Evolutionary conservation across 2,797 vertebrate species (phyloP), one percentile per base, ranked within the genome.

Genomic region (Xenops minutus): DNA sequence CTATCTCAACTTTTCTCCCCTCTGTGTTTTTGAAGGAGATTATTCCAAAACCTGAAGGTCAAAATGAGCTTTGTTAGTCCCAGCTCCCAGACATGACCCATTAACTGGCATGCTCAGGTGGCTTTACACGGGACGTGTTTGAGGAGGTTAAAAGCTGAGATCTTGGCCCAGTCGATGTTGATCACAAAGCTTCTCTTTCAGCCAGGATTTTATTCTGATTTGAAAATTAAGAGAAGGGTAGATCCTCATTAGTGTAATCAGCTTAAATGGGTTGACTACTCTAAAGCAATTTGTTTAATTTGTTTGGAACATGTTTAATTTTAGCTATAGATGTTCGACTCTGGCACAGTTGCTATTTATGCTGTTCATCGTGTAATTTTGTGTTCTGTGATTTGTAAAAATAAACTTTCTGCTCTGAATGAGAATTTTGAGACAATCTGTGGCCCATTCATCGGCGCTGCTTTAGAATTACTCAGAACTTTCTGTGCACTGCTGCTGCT

Each of bases 251-350:
- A 96, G 89, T 46, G 75, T 96, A 96, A 96, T 96, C 94, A 96
- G 64, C 72, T 92, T 96, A 95, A 95, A 93, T 92, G 91, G 87
- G 81, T 89, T 91, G 94, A 89, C 89, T 94, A 52, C 93, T 96
- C 82, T 91, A 92, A 94, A 96, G 94, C 93, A 95, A 95, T 96
- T 95, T 89, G 76, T 92, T 89, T 94, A 95, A 96, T 95, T 96
- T 96, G 95, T 96, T 96, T 96, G 93, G 94, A 93, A 85, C 29
- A 5, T 86, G 80, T 93, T 94, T 94, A 86, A 94, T 94, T 96
- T 96, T 93, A 95, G 89, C 93, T 93, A 7, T 93, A 89, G 92
- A 89, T 27, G 63, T 34, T 71, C 69, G n/a, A 51, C 54, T 54
- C 73, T 84, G 8, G 4, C n/a, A 30, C 51, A 67, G 85, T 92